A percentile compares a stretch with the other conserved stretches of the same genome.
These are phyloP conservation scores for Scaptomyza caliginosa DNA, from an alignment of 2,888 invertebrate species.

Conservation along the genomic window DNA sequence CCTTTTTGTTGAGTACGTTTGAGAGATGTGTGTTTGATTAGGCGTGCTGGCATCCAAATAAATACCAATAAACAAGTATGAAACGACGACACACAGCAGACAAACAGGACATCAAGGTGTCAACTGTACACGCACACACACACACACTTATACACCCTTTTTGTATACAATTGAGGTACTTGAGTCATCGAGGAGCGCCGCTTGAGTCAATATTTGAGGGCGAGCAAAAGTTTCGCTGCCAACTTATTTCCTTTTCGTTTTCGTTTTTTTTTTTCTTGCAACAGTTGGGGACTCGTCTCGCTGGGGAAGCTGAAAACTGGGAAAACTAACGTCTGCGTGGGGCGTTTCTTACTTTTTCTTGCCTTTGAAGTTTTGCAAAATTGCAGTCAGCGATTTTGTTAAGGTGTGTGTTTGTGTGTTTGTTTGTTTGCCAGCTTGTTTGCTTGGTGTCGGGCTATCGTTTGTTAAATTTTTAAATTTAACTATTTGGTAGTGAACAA, in stretches of 20 bases:
- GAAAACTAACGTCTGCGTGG: slow-evolving; percentile 16
- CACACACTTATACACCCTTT: slow-evolving; percentile 16
- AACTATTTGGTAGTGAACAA: slow-evolving; percentile 45
- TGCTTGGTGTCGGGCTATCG: slow-evolving; percentile 19
- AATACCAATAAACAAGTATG: slow-evolving; percentile 69
- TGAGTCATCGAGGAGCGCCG: slow-evolving; percentile 48
- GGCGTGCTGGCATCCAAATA: slow-evolving; percentile 72
- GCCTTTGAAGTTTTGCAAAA: slow-evolving; percentile 42
- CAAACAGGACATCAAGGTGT: slow-evolving; percentile 65
- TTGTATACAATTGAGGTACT: slow-evolving; percentile 47
- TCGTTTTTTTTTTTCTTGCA: slow-evolving; percentile 12
- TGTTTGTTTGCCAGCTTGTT: slow-evolving; percentile 3
- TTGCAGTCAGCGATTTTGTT: slow-evolving; percentile 11
- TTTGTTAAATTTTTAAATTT: slow-evolving; percentile 71
- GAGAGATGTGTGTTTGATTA: slow-evolving; percentile 66
- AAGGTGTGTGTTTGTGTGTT: slow-evolving; percentile 24
- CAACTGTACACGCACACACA: slow-evolving; percentile 65
- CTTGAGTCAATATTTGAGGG: slow-evolving; percentile 66
- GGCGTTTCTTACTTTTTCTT: slow-evolving; percentile 32
- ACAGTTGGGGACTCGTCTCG: slow-evolving; percentile 35
- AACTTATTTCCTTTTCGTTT: slow-evolving; percentile 50
- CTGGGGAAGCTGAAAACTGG: slow-evolving; percentile 8
- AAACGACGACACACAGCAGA: slow-evolving; percentile 5
- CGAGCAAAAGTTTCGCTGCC: slow-evolving; percentile 59
- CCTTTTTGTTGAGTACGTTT: slow-evolving; percentile 22